A percentile compares a stretch with the other conserved stretches of the same genome.
Conservation (phyloP, 2,888 invertebrate species). For the Proisotoma minuta region DNA sequence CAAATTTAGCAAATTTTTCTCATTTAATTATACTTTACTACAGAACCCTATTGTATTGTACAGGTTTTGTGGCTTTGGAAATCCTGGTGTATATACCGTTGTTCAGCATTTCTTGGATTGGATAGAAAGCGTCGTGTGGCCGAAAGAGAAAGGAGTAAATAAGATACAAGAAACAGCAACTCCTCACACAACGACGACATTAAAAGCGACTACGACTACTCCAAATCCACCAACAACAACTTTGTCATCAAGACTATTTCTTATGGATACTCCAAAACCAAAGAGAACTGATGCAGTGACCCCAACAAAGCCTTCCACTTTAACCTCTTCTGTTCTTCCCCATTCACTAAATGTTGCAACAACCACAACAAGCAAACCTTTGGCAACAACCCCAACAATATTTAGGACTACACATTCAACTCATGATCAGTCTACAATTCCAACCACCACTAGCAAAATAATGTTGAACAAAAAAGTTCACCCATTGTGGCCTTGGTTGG, state of each 20-base stretch:
- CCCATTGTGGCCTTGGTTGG: too few species aligned
- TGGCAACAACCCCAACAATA: not conserved
- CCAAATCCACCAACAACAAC: too few species aligned
- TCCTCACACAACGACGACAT: not conserved
- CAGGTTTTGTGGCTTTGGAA: slow-evolving; percentile 31
- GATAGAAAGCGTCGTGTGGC: slow-evolving; percentile 43
- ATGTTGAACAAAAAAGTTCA: not conserved
- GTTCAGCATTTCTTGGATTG: slow-evolving; percentile 40
- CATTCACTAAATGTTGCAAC: not conserved
- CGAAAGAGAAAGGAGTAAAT: not conserved
- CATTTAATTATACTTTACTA: too few species aligned
- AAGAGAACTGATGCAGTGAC: not conserved
- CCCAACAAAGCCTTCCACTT: not conserved
- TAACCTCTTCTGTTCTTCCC: not conserved
- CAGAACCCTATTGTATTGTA: not conserved
- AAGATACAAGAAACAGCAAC: not conserved
- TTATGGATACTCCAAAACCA: too few species aligned
- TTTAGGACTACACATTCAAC: not conserved
- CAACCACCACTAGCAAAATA: not conserved
- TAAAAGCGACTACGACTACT: too few species aligned
- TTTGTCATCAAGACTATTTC: too few species aligned
- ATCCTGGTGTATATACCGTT: slow-evolving; percentile 43
- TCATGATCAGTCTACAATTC: not conserved
- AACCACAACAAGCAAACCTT: not conserved
- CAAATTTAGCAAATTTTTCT: too few species aligned